Conservation (phyloP, 1,140 invertebrate species). For the Pseudomyrmex concolor region DNA sequence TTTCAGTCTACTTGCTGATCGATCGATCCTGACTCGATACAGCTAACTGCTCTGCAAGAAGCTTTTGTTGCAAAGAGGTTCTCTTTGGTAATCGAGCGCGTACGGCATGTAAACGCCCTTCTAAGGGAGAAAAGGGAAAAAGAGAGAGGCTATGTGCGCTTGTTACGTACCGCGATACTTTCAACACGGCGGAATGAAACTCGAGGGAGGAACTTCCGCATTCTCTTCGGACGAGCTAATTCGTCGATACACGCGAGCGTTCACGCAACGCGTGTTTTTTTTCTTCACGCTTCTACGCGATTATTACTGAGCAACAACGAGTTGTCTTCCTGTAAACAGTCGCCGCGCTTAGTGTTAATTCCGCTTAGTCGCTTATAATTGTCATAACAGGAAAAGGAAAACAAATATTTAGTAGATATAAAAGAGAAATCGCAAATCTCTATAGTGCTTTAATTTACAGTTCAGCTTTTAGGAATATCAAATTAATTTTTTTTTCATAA, state of each 20-base stretch:
- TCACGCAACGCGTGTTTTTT: slow-evolving; percentile 22
- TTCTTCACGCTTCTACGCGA: slow-evolving; percentile 1
- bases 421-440: neutral
- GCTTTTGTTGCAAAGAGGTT: slow-evolving; percentile 56
- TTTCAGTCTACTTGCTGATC: slow-evolving; percentile 22
- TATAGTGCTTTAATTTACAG: too few relatives aligned
- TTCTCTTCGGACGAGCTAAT: slow-evolving; percentile 45
- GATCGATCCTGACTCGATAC: slow-evolving; percentile 36
- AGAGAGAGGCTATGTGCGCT: neutral
- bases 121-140: neutral
- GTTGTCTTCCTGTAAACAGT: slow-evolving; percentile 5
- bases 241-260: neutral
- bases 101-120: neutral
- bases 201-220: slow-evolving; percentile 29
- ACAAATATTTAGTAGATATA: neutral
- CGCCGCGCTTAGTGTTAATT: neutral
- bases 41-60: slow-evolving; percentile 36
- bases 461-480: too few relatives aligned
- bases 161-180: slow-evolving; percentile 1
- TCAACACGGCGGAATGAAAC: slow-evolving; percentile 15
- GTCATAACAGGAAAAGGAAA: neutral
- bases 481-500: neutral
- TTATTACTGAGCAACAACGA: neutral
- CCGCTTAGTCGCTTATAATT: neutral
- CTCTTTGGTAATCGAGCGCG: slow-evolving; percentile 53